Evolutionary conservation across 2,797 vertebrate genomes (phyloP).

Genomic region (Sciurus carolinensis): DNA sequence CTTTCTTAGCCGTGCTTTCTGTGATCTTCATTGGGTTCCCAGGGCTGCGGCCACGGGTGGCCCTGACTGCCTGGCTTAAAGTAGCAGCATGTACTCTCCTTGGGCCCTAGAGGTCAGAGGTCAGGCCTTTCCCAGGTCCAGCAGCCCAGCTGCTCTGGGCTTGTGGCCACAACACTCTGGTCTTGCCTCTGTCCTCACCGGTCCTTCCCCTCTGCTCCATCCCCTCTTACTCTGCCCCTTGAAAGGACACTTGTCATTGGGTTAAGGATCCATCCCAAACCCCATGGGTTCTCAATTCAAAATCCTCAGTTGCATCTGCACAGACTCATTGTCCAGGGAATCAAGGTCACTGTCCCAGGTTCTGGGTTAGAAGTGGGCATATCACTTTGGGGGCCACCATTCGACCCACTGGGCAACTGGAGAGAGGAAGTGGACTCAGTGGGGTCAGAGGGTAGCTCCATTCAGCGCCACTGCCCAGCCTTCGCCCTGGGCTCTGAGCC

Average conservation of each 20-base stretch:
- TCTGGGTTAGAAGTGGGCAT: not conserved
- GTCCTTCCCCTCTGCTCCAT: no score
- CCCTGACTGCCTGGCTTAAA: fast-evolving
- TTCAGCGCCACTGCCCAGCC: fast-evolving
- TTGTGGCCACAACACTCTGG: fast-evolving
- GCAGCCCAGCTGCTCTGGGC: not conserved
- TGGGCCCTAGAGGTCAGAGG: not conserved
- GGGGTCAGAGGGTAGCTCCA: not conserved
- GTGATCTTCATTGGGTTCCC: fast-evolving
- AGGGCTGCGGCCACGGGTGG: fast-evolving
- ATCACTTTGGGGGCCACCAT: fast-evolving
- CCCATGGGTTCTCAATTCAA: not conserved
- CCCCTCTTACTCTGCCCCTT: not conserved
- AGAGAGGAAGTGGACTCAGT: fast-evolving
- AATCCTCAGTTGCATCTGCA: not conserved
- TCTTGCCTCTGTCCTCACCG: not conserved
- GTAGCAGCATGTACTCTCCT: fast-evolving
- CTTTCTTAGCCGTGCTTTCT: not conserved
- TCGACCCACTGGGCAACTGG: not conserved
- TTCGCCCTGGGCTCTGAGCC: fast-evolving
- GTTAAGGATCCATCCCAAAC: not conserved
- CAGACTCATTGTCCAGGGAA: not conserved
- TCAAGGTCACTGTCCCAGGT: not conserved
- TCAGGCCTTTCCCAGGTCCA: fast-evolving
- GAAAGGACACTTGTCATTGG: not conserved